Evolutionary conservation across 2,113 vertebrate species (phyloP).

Genomic region (Crotalus helleri): DNA sequence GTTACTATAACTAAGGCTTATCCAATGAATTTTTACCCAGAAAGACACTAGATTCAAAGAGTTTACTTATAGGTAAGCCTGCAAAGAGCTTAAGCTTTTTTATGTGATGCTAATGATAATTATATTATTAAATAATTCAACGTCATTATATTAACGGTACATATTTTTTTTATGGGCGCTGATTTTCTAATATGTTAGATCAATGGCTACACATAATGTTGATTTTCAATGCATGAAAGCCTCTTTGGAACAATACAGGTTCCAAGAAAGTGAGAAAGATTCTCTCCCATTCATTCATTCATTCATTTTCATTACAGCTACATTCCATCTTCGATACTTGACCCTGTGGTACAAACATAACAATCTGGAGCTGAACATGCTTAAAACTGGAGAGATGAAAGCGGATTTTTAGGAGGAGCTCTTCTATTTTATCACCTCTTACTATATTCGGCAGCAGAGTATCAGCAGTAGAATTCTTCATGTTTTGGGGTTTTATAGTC

Average conservation of each 20-base stretch:
- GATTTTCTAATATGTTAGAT: neutral
- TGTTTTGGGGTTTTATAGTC: neutral
- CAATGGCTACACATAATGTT: neutral
- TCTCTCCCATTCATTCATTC: neutral
- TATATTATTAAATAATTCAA: neutral
- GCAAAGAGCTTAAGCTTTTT: neutral
- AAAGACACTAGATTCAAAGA: neutral
- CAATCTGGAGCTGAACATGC: neutral
- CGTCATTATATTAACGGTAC: neutral
- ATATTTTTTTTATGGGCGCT: neutral
- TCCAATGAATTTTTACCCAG: neutral
- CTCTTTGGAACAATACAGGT: neutral
- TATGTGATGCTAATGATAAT: neutral
- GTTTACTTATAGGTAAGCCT: neutral
- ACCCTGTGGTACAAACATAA: neutral
- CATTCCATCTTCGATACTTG: neutral
- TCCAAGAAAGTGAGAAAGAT: neutral
- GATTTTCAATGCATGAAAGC: neutral
- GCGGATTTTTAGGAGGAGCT: neutral
- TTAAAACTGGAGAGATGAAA: neutral
- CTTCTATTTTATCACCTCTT: neutral
- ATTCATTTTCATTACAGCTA: neutral
- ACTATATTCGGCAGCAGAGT: neutral
- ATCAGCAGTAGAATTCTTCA: neutral
- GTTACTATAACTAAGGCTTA: neutral